Conservation (phyloP, 2,797 vertebrate species). For the Pteronotus mesoamericanus region DNA sequence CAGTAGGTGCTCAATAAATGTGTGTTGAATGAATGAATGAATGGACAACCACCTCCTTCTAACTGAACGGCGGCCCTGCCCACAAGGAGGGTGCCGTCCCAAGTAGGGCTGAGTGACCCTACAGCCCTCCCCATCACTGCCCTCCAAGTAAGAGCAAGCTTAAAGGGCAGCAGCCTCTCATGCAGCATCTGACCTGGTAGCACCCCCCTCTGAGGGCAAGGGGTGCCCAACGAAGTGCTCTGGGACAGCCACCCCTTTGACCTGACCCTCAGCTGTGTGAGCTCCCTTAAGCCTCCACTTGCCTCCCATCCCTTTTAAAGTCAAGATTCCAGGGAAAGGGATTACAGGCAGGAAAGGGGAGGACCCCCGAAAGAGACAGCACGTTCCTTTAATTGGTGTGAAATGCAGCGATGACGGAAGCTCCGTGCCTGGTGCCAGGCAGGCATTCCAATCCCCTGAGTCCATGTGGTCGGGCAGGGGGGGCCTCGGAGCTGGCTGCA, state of each 20-base stretch:
- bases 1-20: not conserved
- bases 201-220: not conserved
- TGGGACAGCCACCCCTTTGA: not conserved
- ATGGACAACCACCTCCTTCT: not conserved
- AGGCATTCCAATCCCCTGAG: not conserved
- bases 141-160: not conserved
- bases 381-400: not conserved
- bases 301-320: not conserved
- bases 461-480: rapidly evolving
- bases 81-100: not conserved
- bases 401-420: not conserved
- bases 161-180: not conserved
- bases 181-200: rapidly evolving
- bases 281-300: not conserved
- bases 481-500: not conserved
- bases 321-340: not conserved
- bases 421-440: rapidly evolving
- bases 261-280: not conserved
- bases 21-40: not conserved
- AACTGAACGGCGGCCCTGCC: not conserved
- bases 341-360: not conserved
- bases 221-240: too few species aligned
- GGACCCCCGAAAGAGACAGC: not conserved
- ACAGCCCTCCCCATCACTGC: not conserved
- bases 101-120: not conserved